Evolutionary conservation across 2,888 invertebrate genomes (phyloP), one percentile per base, ranked within the genome.

Genomic region (Netelia inedita): DNA sequence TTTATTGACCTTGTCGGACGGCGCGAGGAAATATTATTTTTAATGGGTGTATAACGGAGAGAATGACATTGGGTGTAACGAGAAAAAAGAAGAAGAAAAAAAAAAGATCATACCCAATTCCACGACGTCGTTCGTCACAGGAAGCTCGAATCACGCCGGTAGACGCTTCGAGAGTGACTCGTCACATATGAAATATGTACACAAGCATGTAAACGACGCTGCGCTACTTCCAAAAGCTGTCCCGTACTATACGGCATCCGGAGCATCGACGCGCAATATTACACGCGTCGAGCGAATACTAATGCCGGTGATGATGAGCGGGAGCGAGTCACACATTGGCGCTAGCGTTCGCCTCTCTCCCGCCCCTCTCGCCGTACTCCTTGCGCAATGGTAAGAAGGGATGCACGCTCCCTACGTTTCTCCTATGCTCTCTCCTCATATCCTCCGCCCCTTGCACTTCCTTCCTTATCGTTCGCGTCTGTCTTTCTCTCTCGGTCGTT

Each of bases 201-300:
- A 19, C 35, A 35, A 16, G 21, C 61, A 59, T 21, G 23, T 59
- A 43, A 43, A 53, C 43, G 11, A 19, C 28, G 28, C 23, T 41
- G 57, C 14, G 43, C 28, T 28, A 28, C 28, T 28, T 28, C 28
- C 28, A 28, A 28, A 55, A 41, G 11, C 50, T 50, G 69, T 61
- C 57, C 69, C 68, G 28, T 28, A 28, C 28, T 28, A 28, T 28
- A 28, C 28, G 69, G 61, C 63, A 79, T 79, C 79, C 79, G 79
- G 79, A 71, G 41, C 63, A 79, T 79, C 79, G 79, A 63, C 63
- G 71, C 79, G 79, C 71, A 79, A 79, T 71, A 71, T 79, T 78
- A 61, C 68, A 6, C 46, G 76, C 76, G 61, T 65, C 63, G 43
- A 79, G 55, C 63, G 73, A 55, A 59, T 73, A 68, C 66, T 46